These are phyloP conservation scores for Selenia dentaria DNA, from an alignment of 2,888 invertebrate genomes.

Conservation along the genomic window DNA sequence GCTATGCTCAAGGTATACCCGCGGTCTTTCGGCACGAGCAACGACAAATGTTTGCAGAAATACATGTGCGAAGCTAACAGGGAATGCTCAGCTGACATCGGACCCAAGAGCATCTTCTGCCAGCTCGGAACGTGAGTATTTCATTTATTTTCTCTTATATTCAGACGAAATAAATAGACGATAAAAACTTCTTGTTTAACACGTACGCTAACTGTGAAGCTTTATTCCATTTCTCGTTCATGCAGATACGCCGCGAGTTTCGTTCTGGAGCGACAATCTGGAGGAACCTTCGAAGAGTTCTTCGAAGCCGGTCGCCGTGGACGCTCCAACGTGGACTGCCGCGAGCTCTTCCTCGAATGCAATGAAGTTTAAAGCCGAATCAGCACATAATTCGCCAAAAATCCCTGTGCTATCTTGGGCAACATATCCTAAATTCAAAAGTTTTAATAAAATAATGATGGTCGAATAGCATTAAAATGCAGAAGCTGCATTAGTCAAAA, in stretches of 20 bases:
- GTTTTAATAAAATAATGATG: conserved; percentile 31
- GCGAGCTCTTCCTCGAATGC: conserved; percentile 93
- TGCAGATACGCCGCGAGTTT: conserved; percentile 94
- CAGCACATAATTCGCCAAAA: conserved; percentile 38
- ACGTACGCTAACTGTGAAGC: neutral
- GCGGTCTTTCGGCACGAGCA: conserved; percentile 89
- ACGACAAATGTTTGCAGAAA: conserved; percentile 94
- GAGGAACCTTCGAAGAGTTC: conserved; percentile 90
- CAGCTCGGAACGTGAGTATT: conserved; percentile 95
- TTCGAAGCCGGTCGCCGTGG: conserved; percentile 95
- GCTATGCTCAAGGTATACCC: conserved; percentile 96
- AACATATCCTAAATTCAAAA: conserved; percentile 30
- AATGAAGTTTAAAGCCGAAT: conserved; percentile 90
- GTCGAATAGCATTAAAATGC: conserved; percentile 22
- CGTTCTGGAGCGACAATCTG: conserved; percentile 90
- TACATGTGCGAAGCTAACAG: conserved; percentile 96
- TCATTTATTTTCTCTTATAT: neutral
- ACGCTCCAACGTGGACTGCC: conserved; percentile 93
- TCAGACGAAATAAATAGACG: too few relatives aligned
- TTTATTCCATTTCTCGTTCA: conserved; percentile 22
- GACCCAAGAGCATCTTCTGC: conserved; percentile 94
- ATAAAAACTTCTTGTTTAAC: too few relatives aligned
- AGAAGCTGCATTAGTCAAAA: conserved; percentile 36
- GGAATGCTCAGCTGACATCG: conserved; percentile 93
- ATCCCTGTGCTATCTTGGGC: conserved; percentile 31